A percentile compares a stretch with the other conserved stretches of the same genome.
phyloP scores from a whole-genome alignment of 2,797 vertebrate genomes.

The Macrochelys suwanniensis region DNA sequence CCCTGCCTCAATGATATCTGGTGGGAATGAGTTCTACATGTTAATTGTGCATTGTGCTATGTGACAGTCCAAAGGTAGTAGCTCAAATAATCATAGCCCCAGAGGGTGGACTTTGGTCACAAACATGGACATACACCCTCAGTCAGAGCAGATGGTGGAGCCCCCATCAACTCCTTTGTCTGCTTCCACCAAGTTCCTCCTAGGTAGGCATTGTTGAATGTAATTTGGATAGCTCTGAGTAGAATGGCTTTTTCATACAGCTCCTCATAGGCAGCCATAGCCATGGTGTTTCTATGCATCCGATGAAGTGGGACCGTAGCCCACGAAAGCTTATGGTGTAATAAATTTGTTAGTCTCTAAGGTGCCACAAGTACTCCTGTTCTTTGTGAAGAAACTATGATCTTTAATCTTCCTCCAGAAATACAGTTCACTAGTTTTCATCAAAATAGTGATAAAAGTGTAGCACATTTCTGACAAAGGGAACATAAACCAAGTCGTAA shows the following conservation, averaged over 20 bases:
- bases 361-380: no score
- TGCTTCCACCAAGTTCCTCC: not conserved
- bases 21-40: not conserved
- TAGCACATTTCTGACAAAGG: not conserved
- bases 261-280: not conserved
- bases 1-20: not conserved
- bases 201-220: not conserved
- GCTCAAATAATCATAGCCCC: not conserved
- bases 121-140: not conserved
- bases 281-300: not conserved
- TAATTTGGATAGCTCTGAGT: not conserved
- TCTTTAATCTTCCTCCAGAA: not conserved
- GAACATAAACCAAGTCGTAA: slow-evolving; percentile 34
- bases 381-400: not conserved
- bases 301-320: no score
- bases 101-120: not conserved
- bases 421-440: not conserved
- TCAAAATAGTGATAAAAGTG: no score
- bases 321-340: no score
- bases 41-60: not conserved
- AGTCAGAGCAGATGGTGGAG: not conserved
- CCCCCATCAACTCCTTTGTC: not conserved
- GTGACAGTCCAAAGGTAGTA: not conserved
- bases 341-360: no score
- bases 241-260: not conserved